These are phyloP conservation scores for Buceros bicornis DNA, from an alignment of 2,797 vertebrate genomes.

Conservation along the genomic window DNA sequence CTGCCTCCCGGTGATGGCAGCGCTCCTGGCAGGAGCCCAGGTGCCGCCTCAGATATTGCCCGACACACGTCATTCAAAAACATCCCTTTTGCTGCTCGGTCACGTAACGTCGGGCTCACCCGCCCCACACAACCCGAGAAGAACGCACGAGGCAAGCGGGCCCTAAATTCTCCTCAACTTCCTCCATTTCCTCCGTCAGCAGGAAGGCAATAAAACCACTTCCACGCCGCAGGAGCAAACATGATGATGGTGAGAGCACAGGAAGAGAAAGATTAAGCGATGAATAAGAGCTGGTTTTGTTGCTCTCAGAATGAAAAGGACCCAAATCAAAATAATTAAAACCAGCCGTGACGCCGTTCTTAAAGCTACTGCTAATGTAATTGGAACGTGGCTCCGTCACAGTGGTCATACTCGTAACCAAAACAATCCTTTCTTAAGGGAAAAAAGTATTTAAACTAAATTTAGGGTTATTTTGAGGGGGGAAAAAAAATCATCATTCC, in stretches of 20 bases:
- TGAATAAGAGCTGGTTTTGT: not conserved
- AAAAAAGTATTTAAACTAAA: not conserved
- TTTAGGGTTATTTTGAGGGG: not conserved
- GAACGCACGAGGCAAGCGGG: not conserved
- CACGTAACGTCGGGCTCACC: not conserved
- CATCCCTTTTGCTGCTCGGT: not conserved
- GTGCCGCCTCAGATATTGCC: not conserved
- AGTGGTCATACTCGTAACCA: not conserved
- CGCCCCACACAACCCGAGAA: not conserved
- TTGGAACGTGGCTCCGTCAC: not conserved
- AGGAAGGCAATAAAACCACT: not conserved
- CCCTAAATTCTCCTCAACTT: not conserved
- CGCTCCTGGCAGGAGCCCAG: not conserved
- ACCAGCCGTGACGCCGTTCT: not conserved
- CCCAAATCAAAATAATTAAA: not conserved
- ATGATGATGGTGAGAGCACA: not conserved
- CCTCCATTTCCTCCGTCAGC: not conserved
- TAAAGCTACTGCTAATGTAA: not conserved
- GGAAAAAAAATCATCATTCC: not conserved
- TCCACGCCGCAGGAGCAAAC: not conserved
- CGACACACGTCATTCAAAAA: fast-evolving
- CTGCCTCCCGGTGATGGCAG: not conserved
- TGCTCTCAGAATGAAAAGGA: not conserved
- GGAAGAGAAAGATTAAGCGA: not conserved
- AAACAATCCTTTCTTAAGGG: not conserved